Conservation (phyloP, 2,113 vertebrate species). For the Bubo blakistoni region DNA sequence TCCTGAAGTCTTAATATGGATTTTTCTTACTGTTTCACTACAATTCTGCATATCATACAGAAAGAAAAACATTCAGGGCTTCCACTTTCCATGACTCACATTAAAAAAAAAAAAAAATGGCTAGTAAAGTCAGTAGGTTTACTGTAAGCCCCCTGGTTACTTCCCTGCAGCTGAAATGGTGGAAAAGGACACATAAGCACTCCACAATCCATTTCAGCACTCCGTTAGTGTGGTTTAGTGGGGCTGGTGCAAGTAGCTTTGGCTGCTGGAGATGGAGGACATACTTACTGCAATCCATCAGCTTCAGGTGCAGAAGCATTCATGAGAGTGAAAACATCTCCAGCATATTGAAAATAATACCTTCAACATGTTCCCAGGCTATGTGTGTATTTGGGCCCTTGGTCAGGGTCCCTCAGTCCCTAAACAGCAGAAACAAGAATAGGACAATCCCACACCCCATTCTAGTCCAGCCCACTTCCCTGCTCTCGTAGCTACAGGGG, state of each 20-base stretch:
- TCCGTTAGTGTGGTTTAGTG: neutral
- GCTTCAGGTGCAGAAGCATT: neutral
- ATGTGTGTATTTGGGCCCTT: neutral
- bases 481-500: accelerated
- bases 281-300: neutral
- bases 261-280: accelerated
- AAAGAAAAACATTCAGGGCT: neutral
- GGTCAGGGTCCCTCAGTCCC: neutral
- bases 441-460: accelerated
- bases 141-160: neutral
- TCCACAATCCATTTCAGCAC: neutral
- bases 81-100: accelerated
- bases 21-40: neutral
- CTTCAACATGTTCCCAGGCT: neutral
- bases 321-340: accelerated
- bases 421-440: neutral
- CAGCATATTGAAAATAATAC: neutral
- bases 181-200: neutral
- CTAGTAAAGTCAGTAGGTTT: neutral
- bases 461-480: neutral
- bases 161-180: neutral
- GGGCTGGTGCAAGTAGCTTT: neutral
- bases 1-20: neutral
- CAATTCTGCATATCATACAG: neutral
- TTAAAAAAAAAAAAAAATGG: neutral